phyloP scores from a whole-genome alignment of 23 tunicate genomes.

The Diplosoma virens region DNA sequence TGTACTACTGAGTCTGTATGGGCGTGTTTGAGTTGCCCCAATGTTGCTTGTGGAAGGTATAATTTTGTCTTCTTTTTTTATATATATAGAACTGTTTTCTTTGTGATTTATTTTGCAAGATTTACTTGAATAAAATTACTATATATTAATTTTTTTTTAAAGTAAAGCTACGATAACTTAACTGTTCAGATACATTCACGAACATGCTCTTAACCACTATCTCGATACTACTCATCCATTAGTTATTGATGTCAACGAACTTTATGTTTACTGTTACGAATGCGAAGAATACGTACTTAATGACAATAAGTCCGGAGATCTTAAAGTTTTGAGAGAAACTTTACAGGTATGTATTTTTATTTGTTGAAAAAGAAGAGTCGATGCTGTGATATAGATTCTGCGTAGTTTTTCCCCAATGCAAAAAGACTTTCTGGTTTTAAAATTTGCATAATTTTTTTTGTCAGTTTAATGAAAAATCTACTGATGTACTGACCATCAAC shows the following conservation, averaged over 20 bases:
- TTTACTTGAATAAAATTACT: too few relatives aligned
- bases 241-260: constrained; percentile 79
- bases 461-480: too few relatives aligned
- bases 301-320: constrained; percentile 81
- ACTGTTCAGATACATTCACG: constrained; percentile 63
- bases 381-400: too few relatives aligned
- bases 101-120: neutral
- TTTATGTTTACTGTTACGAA: constrained; percentile 82
- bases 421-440: too few relatives aligned
- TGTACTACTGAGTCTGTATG: constrained; percentile 83
- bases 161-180: neutral
- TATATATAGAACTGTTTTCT: neutral
- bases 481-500: too few relatives aligned
- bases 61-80: neutral
- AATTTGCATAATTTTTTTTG: neutral
- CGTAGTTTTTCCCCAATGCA: too few relatives aligned
- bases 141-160: neutral
- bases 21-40: constrained; percentile 94
- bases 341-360: constrained; percentile 53
- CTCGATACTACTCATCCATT: constrained; percentile 70
- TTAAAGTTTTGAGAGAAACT: constrained; percentile 84
- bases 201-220: constrained; percentile 82
- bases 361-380: too few relatives aligned
- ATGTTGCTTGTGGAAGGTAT: constrained; percentile 97
- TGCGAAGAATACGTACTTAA: constrained; percentile 87